Conservation (phyloP, 2,113 vertebrate genomes). For the Orycteropus afer region DNA sequence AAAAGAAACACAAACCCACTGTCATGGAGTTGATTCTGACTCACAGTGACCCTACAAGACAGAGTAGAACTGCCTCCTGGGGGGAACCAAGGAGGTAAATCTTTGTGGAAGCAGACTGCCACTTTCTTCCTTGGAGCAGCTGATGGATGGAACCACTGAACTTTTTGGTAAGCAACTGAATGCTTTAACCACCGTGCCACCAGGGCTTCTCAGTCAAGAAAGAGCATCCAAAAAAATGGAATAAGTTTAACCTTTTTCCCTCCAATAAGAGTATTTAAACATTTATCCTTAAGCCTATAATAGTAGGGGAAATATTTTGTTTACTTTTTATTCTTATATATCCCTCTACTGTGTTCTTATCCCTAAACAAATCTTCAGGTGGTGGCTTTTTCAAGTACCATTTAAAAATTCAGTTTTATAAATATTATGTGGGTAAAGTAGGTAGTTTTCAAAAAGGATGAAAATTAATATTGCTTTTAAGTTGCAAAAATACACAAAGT, state of each 20-base stretch:
- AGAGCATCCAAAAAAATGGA: neutral
- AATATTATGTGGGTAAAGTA: slow-evolving; percentile 35
- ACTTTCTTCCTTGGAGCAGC: too few relatives aligned
- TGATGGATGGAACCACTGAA: too few relatives aligned
- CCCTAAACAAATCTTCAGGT: neutral
- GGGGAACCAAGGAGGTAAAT: too few relatives aligned
- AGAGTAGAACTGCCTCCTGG: too few relatives aligned
- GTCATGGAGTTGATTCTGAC: too few relatives aligned
- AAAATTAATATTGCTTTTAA: slow-evolving; percentile 11
- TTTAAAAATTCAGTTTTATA: slow-evolving; percentile 41
- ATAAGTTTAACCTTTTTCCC: neutral
- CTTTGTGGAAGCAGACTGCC: too few relatives aligned
- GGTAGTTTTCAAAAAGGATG: neutral
- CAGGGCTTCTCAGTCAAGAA: neutral
- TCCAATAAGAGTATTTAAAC: neutral
- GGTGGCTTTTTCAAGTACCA: slow-evolving; percentile 17
- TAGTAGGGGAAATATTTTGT: neutral
- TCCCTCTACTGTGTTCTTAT: neutral
- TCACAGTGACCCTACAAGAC: too few relatives aligned
- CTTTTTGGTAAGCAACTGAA: too few relatives aligned
- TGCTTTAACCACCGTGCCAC: too few relatives aligned
- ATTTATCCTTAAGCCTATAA: neutral
- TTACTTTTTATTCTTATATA: slow-evolving; percentile 29
- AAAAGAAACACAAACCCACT: too few relatives aligned
- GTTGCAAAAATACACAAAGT: neutral